Evolutionary conservation across 2,113 vertebrate genomes (phyloP).

Genomic region (Girardinichthys multiradiatus): DNA sequence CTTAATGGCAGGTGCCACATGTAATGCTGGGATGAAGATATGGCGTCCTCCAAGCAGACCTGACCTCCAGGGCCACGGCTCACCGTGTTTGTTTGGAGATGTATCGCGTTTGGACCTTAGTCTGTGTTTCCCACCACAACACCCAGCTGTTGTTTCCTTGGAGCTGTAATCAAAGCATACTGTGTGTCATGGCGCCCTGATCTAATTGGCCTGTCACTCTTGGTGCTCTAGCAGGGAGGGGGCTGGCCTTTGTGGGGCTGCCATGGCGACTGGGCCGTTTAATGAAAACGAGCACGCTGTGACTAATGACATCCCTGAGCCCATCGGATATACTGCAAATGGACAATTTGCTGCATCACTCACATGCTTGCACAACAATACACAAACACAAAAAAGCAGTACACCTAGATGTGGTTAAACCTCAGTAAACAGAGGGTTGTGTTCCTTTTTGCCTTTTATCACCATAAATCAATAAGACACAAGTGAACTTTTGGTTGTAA

Average conservation of each 20-base stretch:
- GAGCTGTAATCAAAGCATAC: constrained; percentile 78
- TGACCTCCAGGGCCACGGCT: constrained; percentile 54
- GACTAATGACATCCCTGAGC: constrained; percentile 83
- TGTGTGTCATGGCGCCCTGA: constrained; percentile 74
- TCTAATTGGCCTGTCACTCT: constrained; percentile 84
- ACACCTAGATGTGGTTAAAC: constrained; percentile 53
- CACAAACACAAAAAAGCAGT: constrained; percentile 52
- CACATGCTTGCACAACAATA: constrained; percentile 62
- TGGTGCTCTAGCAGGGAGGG: constrained; percentile 50
- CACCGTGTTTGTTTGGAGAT: constrained; percentile 52
- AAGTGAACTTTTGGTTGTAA: constrained; percentile 48
- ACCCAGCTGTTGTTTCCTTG: constrained; percentile 53
- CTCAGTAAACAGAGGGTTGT: constrained; percentile 55
- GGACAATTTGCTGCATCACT: constrained; percentile 78
- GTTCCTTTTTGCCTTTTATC: constrained; percentile 43
- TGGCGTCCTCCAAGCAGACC: constrained; percentile 29
- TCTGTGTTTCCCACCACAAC: constrained; percentile 26
- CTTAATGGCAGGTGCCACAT: constrained; percentile 58
- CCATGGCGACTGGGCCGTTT: constrained; percentile 80
- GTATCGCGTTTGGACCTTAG: constrained; percentile 57
- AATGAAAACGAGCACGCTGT: constrained; percentile 80
- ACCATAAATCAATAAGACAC: constrained; percentile 57
- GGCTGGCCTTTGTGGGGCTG: constrained; percentile 78
- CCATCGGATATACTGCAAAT: constrained; percentile 79
- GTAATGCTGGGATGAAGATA: constrained; percentile 52